phyloP scores from a whole-genome alignment of 92 coral and sea anemone genomes.

The Epizoanthus illoricatus region DNA sequence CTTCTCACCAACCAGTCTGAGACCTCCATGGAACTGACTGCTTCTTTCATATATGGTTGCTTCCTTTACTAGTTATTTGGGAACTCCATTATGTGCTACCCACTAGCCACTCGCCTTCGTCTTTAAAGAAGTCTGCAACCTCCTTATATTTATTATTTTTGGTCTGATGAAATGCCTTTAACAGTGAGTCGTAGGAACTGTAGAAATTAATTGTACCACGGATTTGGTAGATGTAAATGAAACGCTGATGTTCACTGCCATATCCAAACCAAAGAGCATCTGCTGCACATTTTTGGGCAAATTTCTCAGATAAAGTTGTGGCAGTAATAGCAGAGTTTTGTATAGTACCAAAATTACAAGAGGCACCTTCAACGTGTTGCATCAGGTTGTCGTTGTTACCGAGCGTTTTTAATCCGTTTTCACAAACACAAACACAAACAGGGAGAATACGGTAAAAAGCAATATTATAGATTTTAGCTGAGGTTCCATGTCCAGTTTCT shows the following conservation, averaged over 20 bases:
- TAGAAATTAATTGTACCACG: background rate
- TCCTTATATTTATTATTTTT: background rate
- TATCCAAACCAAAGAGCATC: background rate
- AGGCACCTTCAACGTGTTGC: background rate
- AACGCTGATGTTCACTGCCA: background rate
- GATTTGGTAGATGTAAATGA: background rate
- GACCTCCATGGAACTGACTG: background rate
- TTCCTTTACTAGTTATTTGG: background rate
- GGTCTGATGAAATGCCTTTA: background rate
- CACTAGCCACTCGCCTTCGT: slow-evolving; percentile 4
- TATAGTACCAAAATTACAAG: background rate
- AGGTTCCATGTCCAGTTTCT: too few species aligned
- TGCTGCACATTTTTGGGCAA: background rate
- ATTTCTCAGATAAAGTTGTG: background rate
- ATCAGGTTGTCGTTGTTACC: background rate
- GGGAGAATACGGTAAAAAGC: too few species aligned
- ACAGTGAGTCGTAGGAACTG: background rate
- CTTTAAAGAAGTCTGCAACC: background rate
- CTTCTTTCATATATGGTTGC: background rate
- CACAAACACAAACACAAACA: too few species aligned
- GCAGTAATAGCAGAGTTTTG: slow-evolving; percentile 8
- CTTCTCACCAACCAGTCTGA: background rate
- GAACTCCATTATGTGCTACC: background rate
- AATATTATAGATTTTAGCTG: too few species aligned
- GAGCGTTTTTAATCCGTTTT: background rate